These are phyloP conservation scores for Sitobion miscanthi DNA, from an alignment of 1,140 invertebrate genomes.

Conservation along the genomic window DNA sequence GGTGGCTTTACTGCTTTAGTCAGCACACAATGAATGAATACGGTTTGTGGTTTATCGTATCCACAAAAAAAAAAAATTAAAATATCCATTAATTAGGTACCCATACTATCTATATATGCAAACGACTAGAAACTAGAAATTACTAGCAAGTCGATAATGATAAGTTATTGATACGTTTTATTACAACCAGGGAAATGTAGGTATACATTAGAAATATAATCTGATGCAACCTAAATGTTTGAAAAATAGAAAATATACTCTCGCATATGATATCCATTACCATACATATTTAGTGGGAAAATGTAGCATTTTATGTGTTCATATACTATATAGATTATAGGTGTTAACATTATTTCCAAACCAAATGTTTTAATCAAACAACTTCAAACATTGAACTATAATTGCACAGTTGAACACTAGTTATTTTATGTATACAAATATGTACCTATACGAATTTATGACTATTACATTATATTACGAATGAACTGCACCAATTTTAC, in stretches of 20 bases:
- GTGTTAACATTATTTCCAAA: background rate
- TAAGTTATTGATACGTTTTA: background rate
- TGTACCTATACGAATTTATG: background rate
- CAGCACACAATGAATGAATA: background rate
- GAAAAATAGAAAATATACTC: background rate
- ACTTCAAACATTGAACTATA: background rate
- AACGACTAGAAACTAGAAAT: background rate
- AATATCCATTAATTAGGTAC: background rate
- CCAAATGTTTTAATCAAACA: slow-evolving; percentile 16
- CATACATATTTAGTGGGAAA: background rate
- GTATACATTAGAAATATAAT: background rate
- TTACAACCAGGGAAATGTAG: background rate
- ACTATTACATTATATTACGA: background rate
- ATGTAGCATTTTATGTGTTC: background rate
- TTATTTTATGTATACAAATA: slow-evolving; percentile 2
- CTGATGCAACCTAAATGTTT: background rate
- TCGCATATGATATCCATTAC: background rate
- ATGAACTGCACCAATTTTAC: background rate
- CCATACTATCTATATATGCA: background rate
- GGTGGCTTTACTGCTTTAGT: background rate
- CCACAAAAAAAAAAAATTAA: background rate
- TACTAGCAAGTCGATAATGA: background rate
- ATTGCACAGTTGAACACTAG: background rate
- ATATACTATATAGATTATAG: background rate
- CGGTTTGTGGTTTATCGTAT: background rate